Evolutionary conservation across 2,113 vertebrate species (phyloP), one percentile per base, ranked within the genome.

Genomic region (Orycteropus afer): DNA sequence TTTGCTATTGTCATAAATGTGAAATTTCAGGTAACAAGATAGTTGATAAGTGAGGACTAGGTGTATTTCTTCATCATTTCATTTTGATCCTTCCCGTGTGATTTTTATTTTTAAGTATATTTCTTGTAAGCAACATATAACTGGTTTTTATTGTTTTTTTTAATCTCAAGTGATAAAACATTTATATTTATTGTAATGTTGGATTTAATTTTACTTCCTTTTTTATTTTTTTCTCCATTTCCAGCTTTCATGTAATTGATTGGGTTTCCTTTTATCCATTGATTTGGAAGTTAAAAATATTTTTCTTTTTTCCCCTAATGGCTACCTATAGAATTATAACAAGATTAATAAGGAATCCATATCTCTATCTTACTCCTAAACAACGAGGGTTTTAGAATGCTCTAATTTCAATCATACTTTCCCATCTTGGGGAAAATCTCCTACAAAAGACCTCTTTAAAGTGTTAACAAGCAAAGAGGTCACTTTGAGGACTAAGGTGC

Each of bases 201-300:
- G 3, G 7, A 37, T n/a, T 93, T 74, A 42, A 65, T 65, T 83
- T 77, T 87, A 40, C 53, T 84, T 37, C 55, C 78, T 79, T 81
- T 34, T 27, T 23, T 37, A 6, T 0, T 49, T 40, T 63, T 63
- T 32, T 65, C 18, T 55, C 5, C 23, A 69, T 95, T 89, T 59
- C 37, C 81, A 15, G 17, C 53, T 87, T 63, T 1, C 40, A 10
- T 67, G 37, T 89, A 34, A 59, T 74, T 63, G 13, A 9, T 32
- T 59, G 34, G 25, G 10, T 95, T 93, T 96, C 23, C 42, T 92
- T 83, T 53, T 22, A 61, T 86, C 25, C 18, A 57, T 86, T 91
- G 80, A 49, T 91, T 79, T 93, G 25, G 13, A 89, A 91, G n/a
- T 69, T 78, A 49, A 23, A 22, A 61, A 51, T 94, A 7, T 57